Conservation (phyloP, 2,797 vertebrate genomes). For the Diglossa cyanea region DNA sequence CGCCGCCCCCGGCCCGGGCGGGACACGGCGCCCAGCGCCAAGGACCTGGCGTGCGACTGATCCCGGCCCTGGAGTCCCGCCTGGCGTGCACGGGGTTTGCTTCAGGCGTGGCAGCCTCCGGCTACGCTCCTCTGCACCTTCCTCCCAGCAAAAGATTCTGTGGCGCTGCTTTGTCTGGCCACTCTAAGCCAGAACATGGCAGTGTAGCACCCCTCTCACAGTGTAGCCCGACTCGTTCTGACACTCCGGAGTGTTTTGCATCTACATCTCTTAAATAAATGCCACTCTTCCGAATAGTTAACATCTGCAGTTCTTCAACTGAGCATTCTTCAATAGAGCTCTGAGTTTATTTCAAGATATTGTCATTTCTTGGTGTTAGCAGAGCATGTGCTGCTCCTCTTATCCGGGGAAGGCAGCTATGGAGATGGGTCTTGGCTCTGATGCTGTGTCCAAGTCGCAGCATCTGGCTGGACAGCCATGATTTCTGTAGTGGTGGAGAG, state of each 20-base stretch:
- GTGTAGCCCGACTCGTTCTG: accelerated
- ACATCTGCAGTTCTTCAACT: background rate
- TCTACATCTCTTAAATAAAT: background rate
- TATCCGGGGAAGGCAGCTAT: accelerated
- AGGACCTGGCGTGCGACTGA: accelerated
- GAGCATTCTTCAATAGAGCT: background rate
- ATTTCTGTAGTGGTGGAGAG: background rate
- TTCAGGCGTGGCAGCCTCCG: background rate
- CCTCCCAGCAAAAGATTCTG: background rate
- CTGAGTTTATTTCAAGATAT: background rate
- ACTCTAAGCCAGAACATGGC: background rate
- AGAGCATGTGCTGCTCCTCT: background rate
- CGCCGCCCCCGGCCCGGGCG: accelerated
- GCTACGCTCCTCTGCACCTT: background rate
- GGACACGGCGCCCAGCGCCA: accelerated
- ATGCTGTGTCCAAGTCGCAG: background rate
- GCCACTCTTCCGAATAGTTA: background rate
- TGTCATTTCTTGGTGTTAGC: accelerated
- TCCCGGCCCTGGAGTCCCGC: accelerated
- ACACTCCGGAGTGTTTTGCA: accelerated
- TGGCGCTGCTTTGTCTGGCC: accelerated
- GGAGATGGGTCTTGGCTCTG: accelerated
- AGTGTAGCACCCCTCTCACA: accelerated
- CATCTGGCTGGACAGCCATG: background rate
- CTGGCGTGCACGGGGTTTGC: accelerated